Base-by-base conservation (phyloP, 2,888 invertebrate species). In the Mayetiola destructor region DNA sequence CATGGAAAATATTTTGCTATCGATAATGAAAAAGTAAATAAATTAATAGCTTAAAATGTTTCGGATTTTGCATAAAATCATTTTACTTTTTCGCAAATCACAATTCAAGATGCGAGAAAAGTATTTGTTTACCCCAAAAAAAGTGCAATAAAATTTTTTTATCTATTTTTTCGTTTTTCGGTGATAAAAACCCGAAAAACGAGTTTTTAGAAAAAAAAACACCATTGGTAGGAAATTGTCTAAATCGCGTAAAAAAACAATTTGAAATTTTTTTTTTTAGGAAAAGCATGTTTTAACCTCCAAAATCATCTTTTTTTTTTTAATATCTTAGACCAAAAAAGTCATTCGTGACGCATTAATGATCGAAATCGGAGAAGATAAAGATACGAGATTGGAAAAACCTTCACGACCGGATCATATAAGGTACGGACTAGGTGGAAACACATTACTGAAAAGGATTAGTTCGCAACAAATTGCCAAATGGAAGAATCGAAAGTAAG, bases 401-500 rank as follows among this genome's bases (percentile, higher is more conserved):
- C 5, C 18, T 3, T 18, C n/a, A 36, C 5, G 36, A 12, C 12
- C 5, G 2, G 9, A 27, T 5, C 21, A 53, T 61, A 61, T 77
- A 10, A 53, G 68, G 1, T 82, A 82, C 72, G 77, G 78, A 12
- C 72, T 82, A 20, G 65, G 71, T 60, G 69, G 77, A 59, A 83
- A 82, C 65, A 73, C 80, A 56, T 71, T 87, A 59, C 82, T 85
- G 64, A 64, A 84, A 29, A 76, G 85, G 55, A 73, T 88, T 56
- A 77, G 80, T 62, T 80, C 82, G 21, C 66, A 72, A 30, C 78
- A 80, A 9, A 82, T 86, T 0, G 81, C 81, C 64, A 68, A 74
- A 32, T 75, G 78, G 66, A 79, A 81, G 62, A 81, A 85, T 67
- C 75, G 75, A 60, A 77, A 75, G 76, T 75, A 68, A 61, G 5